Base-by-base conservation (phyloP, 2,888 invertebrate genomes). In the Thecophora atra region DNA sequence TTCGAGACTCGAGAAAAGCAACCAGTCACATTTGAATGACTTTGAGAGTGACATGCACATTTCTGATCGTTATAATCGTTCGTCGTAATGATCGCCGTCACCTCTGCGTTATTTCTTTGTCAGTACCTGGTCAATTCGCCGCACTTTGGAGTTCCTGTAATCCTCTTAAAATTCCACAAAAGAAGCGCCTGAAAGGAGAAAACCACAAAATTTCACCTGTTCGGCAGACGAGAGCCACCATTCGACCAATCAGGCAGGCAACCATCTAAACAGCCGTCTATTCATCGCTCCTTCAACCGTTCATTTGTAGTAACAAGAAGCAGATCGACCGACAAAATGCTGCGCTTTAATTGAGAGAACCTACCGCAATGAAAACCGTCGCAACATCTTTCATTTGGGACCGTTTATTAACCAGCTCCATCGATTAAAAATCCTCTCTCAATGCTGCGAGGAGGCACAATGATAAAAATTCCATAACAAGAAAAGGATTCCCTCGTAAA, bases 221-320 rank as follows among this genome's bases (percentile, higher is more conserved):
- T n/a, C 47, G 47, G 13, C 47, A 47, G 17, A n/a, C 47, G 47
- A 47, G 15, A 5, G n/a, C 37, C 37, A 58, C 58, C 26, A 26
- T 15, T 58, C 58, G 3, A 58, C 58, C 28, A 58, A 7, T 24
- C 13, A 24, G 21, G 21, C 21, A n/a, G n/a, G 15, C 51, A n/a
- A 51, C 54, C 21, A 54, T n/a, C 24, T 21, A 11, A 24, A 26
- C 24, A 28, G 15, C 21, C 58, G 28, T 28, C 26, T 28, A 21
- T 58, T 15, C 58, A 26, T 26, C 15, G 17, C 26, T 26, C 24
- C 13, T 54, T 54, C 28, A 58, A 15, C 24, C 24, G 19, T 54
- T 21, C 21, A 21, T 21, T 58, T 58, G 13, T 58, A 58, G 24
- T 58, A 58, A 58, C 58, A 58, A 28, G 58, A 37, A 37, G 37